phyloP scores from a whole-genome alignment of 2,888 invertebrate genomes.

The Sinodicranocentrus sp. region DNA sequence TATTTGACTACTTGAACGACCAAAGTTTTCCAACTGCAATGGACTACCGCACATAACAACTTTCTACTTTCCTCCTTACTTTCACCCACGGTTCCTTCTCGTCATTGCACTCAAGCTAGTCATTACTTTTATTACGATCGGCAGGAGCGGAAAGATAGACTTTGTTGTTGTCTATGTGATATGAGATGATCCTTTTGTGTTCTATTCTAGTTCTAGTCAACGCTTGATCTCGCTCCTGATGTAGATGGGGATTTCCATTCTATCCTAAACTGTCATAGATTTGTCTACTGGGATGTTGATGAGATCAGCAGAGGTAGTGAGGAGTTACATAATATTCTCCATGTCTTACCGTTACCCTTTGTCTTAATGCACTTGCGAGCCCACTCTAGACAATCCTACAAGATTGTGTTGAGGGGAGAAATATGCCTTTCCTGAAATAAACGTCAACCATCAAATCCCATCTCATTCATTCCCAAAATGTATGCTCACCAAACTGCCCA shows the following conservation, averaged over 20 bases:
- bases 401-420: constrained; percentile 1
- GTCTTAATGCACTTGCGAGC: too few species aligned
- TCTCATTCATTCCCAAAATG: constrained; percentile 14
- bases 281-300: constrained; percentile 30
- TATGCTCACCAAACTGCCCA: not conserved
- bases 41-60: constrained; percentile 13
- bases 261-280: not conserved
- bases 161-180: not conserved
- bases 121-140: constrained; percentile 51
- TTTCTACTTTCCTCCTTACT: constrained; percentile 28
- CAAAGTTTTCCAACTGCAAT: constrained; percentile 36
- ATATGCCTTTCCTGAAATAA: constrained; percentile 18
- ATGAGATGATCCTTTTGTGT: too few species aligned
- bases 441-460: constrained; percentile 40
- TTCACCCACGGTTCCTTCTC: not conserved
- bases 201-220: too few species aligned
- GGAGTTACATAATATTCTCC: not conserved
- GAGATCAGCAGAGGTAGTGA: not conserved
- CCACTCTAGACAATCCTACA: not conserved
- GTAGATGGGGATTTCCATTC: not conserved
- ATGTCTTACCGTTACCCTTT: too few species aligned
- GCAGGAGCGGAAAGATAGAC: not conserved
- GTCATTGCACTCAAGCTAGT: constrained; percentile 36
- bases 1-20: constrained; percentile 43
- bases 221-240: not conserved